phyloP scores from a whole-genome alignment of 2,888 invertebrate genomes.

The Rhingia rostrata region DNA sequence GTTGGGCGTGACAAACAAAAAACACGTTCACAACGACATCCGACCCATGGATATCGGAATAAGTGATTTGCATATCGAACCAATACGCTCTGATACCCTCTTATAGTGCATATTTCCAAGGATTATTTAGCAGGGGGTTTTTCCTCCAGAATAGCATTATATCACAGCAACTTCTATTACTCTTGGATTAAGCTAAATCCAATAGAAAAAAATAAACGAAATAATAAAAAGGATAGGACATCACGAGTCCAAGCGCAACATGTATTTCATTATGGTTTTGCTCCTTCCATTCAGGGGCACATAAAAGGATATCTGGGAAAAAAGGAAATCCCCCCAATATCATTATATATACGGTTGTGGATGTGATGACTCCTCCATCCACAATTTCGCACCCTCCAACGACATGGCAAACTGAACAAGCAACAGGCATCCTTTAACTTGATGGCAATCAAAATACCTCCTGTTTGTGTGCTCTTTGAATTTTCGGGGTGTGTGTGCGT shows the following conservation, averaged over 20 bases:
- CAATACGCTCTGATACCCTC: constrained; percentile 34
- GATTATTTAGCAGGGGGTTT: constrained; percentile 17
- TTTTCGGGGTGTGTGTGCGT: constrained; percentile 44
- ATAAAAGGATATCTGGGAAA: constrained; percentile 39
- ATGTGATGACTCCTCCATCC: constrained; percentile 14
- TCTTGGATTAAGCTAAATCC: constrained; percentile 3
- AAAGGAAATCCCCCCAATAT: constrained; percentile 17
- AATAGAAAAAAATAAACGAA: background rate
- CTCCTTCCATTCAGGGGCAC: background rate
- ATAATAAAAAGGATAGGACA: constrained; percentile 23
- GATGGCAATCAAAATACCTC: constrained; percentile 66
- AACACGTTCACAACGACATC: background rate
- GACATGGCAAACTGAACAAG: constrained; percentile 48
- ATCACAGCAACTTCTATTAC: background rate
- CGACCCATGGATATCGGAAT: background rate
- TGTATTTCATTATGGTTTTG: constrained; percentile 35
- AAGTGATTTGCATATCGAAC: constrained; percentile 32
- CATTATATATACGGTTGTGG: constrained; percentile 16
- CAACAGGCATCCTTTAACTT: constrained; percentile 71
- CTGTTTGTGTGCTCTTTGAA: constrained; percentile 52
- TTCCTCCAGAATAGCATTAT: background rate
- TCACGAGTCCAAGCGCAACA: constrained; percentile 56
- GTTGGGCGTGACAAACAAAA: background rate
- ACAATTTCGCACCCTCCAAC: constrained; percentile 24
- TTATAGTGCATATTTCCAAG: constrained; percentile 14